Evolutionary conservation across 2,888 invertebrate species (phyloP).

Genomic region (Mactromeris polynyma): DNA sequence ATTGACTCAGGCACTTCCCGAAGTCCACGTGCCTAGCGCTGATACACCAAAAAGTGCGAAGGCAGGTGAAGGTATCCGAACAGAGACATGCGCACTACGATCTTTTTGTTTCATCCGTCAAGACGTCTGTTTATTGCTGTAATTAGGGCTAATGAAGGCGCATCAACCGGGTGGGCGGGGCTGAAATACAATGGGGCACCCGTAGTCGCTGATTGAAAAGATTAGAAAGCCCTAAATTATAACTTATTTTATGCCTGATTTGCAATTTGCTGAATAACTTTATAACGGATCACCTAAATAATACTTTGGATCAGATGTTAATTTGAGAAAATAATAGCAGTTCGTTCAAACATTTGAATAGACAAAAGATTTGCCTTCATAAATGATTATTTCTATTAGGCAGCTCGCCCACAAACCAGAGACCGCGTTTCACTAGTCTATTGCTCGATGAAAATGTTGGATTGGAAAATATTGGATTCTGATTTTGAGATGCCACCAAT

Average conservation of each 20-base stretch:
- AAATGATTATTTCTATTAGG: slow-evolving; percentile 40
- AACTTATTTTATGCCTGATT: slow-evolving; percentile 59
- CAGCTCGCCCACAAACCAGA: slow-evolving; percentile 26
- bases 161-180: slow-evolving; percentile 65
- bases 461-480: slow-evolving; percentile 52
- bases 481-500: slow-evolving; percentile 46
- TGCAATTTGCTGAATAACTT: slow-evolving; percentile 41
- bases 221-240: slow-evolving; percentile 65
- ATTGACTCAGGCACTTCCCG: slow-evolving; percentile 55
- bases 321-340: slow-evolving; percentile 58
- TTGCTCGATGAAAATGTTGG: neutral
- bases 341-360: slow-evolving; percentile 54
- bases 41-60: slow-evolving; percentile 50
- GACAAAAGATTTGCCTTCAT: slow-evolving; percentile 43
- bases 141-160: slow-evolving; percentile 70
- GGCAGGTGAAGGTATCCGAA: slow-evolving; percentile 70
- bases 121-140: slow-evolving; percentile 64
- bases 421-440: neutral
- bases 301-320: slow-evolving; percentile 51
- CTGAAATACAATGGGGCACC: slow-evolving; percentile 66
- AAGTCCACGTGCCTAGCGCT: slow-evolving; percentile 54
- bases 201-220: slow-evolving; percentile 68
- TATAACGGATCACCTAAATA: slow-evolving; percentile 56
- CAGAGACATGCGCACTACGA: slow-evolving; percentile 66
- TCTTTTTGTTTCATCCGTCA: slow-evolving; percentile 62